A percentile compares a stretch with the other conserved stretches of the same genome.
Evolutionary conservation across 2,888 invertebrate genomes (phyloP).

Genomic region (Nudaria mundana): DNA sequence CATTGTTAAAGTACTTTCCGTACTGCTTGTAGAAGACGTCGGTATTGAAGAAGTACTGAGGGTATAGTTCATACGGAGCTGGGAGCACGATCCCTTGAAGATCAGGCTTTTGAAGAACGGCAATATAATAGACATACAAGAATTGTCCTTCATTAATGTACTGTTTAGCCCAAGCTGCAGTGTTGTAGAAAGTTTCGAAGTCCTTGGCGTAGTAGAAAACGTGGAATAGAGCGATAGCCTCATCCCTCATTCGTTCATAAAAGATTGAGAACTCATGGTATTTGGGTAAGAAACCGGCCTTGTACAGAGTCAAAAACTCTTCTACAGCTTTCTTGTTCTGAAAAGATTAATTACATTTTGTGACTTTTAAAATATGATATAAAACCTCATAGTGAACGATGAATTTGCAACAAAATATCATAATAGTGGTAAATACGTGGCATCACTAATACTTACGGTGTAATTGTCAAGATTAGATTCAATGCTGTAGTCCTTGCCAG

Average conservation of each 20-base stretch:
- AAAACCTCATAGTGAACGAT: no score
- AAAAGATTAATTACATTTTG: constrained; percentile 21
- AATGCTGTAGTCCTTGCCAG: constrained; percentile 56
- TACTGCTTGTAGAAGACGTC: constrained; percentile 74
- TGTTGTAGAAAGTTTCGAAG: constrained; percentile 82
- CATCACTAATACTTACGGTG: constrained; percentile 46
- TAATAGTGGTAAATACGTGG: constrained; percentile 4
- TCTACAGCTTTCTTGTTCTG: constrained; percentile 68
- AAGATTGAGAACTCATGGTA: constrained; percentile 76
- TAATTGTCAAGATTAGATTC: constrained; percentile 59
- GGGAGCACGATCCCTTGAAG: constrained; percentile 81
- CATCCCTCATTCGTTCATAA: constrained; percentile 62
- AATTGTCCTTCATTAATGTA: constrained; percentile 83
- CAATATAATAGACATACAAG: constrained; percentile 82
- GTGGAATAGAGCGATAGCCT: constrained; percentile 77
- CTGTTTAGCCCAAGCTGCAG: constrained; percentile 79
- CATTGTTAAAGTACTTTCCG: constrained; percentile 54
- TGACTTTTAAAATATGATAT: no score
- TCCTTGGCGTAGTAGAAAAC: constrained; percentile 82
- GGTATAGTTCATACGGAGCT: constrained; percentile 84
- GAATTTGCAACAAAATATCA: background rate
- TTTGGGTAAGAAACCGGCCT: constrained; percentile 70
- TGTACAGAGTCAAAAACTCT: constrained; percentile 61
- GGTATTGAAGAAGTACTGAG: constrained; percentile 83
- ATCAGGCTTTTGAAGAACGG: constrained; percentile 81